Base-by-base conservation (phyloP, 2,888 invertebrate species). In the Spisula subtruncata region DNA sequence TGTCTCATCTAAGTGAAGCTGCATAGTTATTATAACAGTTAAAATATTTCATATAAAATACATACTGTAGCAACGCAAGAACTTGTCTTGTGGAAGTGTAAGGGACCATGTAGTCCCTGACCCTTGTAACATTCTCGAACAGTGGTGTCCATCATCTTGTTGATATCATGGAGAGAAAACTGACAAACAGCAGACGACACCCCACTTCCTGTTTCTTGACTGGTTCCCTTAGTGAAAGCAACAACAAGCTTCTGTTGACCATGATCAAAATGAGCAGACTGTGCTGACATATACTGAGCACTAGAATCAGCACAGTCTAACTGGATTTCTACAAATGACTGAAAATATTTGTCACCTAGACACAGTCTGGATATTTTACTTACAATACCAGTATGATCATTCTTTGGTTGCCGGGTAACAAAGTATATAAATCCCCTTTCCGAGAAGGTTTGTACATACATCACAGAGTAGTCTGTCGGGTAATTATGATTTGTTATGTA, bases 291-390 rank as follows among this genome's bases (percentile, higher is more conserved):
- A 97, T 98, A 99, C 48, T 83, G 83, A n/a, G 89, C 84, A 18
- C 88, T 86, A 1, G 86, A 46, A 90, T 98, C 97, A 80, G 94
- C 93, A 97, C 99, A 99, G 94, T 98, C 98, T 96, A 99, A 98
- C 16, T 99, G 99, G 94, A 99, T 99, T 97, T 99, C 99, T 32
- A 99, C 99, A 97, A 99, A 99, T 14, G 99, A 99, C 97, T 99
- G 98, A 97, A 99, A 99, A 96, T 99, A 98, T 94, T 98, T 98
- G 96, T 99, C 99, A 95, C 98, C 98, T 96, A 99, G 99, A 96
- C 99, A 99, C 81, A 99, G 98, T 85, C 99, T 98, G 51, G 99
- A 98, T 95, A 99, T 97, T 97, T 99, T 99, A 89, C 99, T 98
- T 94, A 99, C 98, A 96, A 98, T 99, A 8, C 85, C 83, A 16